A percentile compares a stretch with the other conserved stretches of the same genome.
Conservation (phyloP, 2,797 vertebrate species). For the Notamacropus eugenii region DNA sequence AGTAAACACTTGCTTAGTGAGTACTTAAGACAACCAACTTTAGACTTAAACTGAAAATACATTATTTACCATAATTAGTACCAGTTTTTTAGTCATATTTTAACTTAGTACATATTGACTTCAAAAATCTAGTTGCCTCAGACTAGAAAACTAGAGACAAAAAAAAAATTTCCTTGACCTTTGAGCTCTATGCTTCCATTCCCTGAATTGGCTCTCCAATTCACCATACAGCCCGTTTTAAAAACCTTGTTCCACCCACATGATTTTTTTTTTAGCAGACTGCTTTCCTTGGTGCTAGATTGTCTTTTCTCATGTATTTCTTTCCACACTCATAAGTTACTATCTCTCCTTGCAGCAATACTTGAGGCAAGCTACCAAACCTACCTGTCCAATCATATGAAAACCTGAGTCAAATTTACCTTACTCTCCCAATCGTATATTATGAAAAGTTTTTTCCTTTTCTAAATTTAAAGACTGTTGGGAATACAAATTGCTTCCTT, state of each 20-base stretch:
- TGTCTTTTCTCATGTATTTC: not conserved
- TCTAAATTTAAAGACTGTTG: not conserved
- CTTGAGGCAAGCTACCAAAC: conserved; percentile 14
- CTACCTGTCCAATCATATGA: not conserved
- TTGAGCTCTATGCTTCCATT: not conserved
- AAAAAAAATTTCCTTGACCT: not conserved
- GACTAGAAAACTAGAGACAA: too few species aligned
- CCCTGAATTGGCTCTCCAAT: not conserved
- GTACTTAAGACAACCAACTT: not conserved
- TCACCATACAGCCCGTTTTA: not conserved
- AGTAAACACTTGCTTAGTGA: conserved; percentile 22
- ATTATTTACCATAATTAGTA: conserved; percentile 39
- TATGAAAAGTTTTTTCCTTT: conserved; percentile 15
- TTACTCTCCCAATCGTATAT: too few species aligned
- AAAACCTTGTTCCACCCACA: not conserved
- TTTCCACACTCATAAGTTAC: not conserved
- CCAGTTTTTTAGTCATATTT: conserved; percentile 43
- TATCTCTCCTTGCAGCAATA: not conserved
- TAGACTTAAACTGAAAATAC: conserved; percentile 9
- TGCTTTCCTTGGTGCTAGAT: not conserved
- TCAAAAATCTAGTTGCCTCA: not conserved
- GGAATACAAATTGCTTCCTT: not conserved
- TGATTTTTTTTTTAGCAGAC: conserved; percentile 1
- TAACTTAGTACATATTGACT: conserved; percentile 17
- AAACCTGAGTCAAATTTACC: not conserved